Evolutionary conservation across 2,113 vertebrate species (phyloP).

Genomic region (Shinisaurus crocodilurus): DNA sequence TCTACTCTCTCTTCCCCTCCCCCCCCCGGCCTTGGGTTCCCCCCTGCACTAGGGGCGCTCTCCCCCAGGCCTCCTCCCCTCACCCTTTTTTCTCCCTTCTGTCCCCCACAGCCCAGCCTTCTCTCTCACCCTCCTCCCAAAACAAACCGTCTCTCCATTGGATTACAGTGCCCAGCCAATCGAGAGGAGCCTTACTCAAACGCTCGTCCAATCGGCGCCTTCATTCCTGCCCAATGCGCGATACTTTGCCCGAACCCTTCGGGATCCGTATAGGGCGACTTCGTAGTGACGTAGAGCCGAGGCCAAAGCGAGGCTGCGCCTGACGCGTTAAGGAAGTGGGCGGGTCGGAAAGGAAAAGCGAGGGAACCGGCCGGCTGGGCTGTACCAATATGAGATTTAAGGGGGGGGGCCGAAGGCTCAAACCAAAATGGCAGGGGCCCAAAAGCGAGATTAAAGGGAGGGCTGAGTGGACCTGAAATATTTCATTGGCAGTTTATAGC

Average conservation of each 20-base stretch:
- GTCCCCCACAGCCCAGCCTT: slow-evolving; percentile 38
- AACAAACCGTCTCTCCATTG: slow-evolving; percentile 33
- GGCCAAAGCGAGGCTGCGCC: background rate
- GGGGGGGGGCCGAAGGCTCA: background rate
- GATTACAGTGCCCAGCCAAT: background rate
- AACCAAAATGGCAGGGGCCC: background rate
- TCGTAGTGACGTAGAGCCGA: background rate
- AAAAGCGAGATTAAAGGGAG: too few species aligned
- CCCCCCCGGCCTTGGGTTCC: background rate
- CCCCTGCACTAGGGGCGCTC: background rate
- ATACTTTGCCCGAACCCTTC: slow-evolving; percentile 13
- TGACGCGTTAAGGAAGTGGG: background rate
- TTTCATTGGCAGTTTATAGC: background rate
- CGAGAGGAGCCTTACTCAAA: background rate
- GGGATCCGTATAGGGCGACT: slow-evolving; percentile 3
- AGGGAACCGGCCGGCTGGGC: slow-evolving; percentile 18
- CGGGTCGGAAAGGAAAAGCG: background rate
- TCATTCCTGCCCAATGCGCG: background rate
- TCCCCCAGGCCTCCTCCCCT: slow-evolving; percentile 1
- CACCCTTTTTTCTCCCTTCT: slow-evolving; percentile 1
- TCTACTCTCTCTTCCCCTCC: background rate
- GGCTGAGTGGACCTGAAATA: background rate
- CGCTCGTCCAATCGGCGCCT: background rate
- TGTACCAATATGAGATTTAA: background rate
- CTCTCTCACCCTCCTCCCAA: slow-evolving; percentile 8